Evolutionary conservation across 2,797 vertebrate species (phyloP), one percentile per base, ranked within the genome.

Genomic region (Malurus splendens): DNA sequence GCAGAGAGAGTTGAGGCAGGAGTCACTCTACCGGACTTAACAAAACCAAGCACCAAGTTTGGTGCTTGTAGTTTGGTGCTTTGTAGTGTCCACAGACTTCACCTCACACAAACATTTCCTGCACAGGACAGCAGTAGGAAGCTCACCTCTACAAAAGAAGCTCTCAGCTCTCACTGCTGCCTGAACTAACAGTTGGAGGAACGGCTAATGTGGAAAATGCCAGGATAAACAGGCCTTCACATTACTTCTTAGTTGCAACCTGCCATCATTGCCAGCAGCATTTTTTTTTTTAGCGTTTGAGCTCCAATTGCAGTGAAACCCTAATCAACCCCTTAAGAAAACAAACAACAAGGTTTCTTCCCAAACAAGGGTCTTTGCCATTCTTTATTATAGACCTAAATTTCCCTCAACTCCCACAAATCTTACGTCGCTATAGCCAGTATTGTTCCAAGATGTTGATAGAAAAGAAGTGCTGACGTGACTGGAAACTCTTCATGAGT

Each of bases 71-170:
- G n/a, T n/a, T n/a, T n/a, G n/a, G n/a, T n/a, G n/a, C n/a, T n/a
- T n/a, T n/a, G 41, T 23, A 48, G 22, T 0, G 0, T 25, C 15
- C 54, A 47, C 0, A 64, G 25, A n/a, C n/a, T 57, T 30, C 10
- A 38, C 51, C 68, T 73, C 0, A 0, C 72, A 73, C 9, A 44
- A 76, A 41, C 80, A 65, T 11, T 41, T 90, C 64, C 78, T 41
- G 33, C 32, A 14, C 30, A 47, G 70, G 32, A 72, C 36, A 78
- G 59, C 47, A 75, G 27, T 10, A 57, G 60, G 27, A 51, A 88
- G n/a, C 42, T 78, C 61, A 62, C 48, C 77, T 87, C 47, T 25
- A 30, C 2, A 2, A 66, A 38, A 1, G 5, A 70, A 78, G 59
- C 38, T 79, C 74, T 78, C 24, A 1, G 55, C 50, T 71, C 39